phyloP scores from a whole-genome alignment of 1,140 invertebrate genomes.

The Phortica variegata region DNA sequence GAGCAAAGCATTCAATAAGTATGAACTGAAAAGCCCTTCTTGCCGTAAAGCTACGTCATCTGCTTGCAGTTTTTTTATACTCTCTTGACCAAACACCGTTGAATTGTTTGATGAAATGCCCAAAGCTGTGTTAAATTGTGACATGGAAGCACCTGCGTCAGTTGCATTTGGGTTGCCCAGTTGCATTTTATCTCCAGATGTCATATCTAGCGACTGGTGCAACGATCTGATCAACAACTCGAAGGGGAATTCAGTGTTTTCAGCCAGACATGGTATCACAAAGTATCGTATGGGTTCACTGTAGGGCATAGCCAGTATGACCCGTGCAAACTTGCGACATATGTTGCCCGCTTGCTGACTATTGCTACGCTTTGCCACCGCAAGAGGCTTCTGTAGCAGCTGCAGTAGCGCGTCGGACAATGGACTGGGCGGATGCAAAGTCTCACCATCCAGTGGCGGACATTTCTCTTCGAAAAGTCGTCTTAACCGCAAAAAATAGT shows the following conservation, averaged over 20 bases:
- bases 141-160: not conserved
- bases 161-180: not conserved
- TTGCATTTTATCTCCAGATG: constrained; percentile 4
- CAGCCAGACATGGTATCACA: constrained; percentile 61
- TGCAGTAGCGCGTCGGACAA: constrained; percentile 73
- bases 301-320: constrained; percentile 61
- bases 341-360: constrained; percentile 20
- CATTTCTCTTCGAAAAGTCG: constrained; percentile 71
- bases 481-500: constrained; percentile 75
- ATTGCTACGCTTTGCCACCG: constrained; percentile 22
- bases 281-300: constrained; percentile 63
- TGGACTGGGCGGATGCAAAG: constrained; percentile 70
- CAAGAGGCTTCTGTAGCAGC: constrained; percentile 74
- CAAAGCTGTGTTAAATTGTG: too few relatives aligned
- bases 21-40: constrained; percentile 35
- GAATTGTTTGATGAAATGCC: too few relatives aligned
- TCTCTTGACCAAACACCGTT: too few relatives aligned
- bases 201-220: constrained; percentile 12
- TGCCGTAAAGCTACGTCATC: constrained; percentile 1
- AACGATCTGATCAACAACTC: constrained; percentile 52
- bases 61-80: not conserved
- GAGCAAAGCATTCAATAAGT: constrained; percentile 66
- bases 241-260: constrained; percentile 60
- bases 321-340: constrained; percentile 55
- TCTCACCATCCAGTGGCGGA: constrained; percentile 70